These are phyloP conservation scores for Porites lobata DNA, from an alignment of 92 coral and sea anemone species.

Conservation along the genomic window DNA sequence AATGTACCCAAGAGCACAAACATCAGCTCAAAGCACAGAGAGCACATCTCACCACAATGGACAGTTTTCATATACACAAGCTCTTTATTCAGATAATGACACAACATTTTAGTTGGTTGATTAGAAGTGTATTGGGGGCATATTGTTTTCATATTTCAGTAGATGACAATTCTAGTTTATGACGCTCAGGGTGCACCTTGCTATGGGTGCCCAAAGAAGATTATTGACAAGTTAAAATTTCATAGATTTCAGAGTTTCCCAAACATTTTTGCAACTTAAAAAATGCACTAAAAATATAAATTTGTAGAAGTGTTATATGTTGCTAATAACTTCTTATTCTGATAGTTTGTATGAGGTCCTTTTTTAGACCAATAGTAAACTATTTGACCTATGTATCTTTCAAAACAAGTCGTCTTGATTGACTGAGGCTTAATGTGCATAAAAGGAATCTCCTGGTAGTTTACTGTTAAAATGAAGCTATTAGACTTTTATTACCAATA, in stretches of 20 bases:
- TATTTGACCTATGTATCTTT: slow-evolving; percentile 39
- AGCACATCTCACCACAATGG: slow-evolving; percentile 64
- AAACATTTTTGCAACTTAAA: slow-evolving; percentile 47
- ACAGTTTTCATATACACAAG: slow-evolving; percentile 74
- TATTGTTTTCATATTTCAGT: slow-evolving; percentile 62
- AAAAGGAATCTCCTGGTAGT: slow-evolving; percentile 45
- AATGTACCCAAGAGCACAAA: slow-evolving; percentile 66
- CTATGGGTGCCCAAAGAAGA: slow-evolving; percentile 53
- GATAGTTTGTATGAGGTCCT: slow-evolving; percentile 49
- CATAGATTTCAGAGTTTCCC: slow-evolving; percentile 52
- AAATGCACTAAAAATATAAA: slow-evolving; percentile 51
- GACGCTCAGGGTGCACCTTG: slow-evolving; percentile 50
- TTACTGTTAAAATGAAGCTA: slow-evolving; percentile 49
- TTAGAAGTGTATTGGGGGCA: slow-evolving; percentile 60
- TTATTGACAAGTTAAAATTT: slow-evolving; percentile 37
- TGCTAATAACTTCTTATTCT: slow-evolving; percentile 51
- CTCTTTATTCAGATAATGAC: slow-evolving; percentile 64
- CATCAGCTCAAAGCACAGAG: slow-evolving; percentile 64
- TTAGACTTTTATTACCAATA: slow-evolving; percentile 48
- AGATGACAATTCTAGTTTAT: slow-evolving; percentile 65
- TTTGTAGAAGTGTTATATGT: slow-evolving; percentile 50
- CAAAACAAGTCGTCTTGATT: slow-evolving; percentile 54
- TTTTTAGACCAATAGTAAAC: slow-evolving; percentile 43
- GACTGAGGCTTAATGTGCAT: slow-evolving; percentile 48
- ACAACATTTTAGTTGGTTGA: slow-evolving; percentile 64